These are phyloP conservation scores for Diplogasteroides magnus DNA, from an alignment of 1,140 invertebrate genomes.

Conservation along the genomic window DNA sequence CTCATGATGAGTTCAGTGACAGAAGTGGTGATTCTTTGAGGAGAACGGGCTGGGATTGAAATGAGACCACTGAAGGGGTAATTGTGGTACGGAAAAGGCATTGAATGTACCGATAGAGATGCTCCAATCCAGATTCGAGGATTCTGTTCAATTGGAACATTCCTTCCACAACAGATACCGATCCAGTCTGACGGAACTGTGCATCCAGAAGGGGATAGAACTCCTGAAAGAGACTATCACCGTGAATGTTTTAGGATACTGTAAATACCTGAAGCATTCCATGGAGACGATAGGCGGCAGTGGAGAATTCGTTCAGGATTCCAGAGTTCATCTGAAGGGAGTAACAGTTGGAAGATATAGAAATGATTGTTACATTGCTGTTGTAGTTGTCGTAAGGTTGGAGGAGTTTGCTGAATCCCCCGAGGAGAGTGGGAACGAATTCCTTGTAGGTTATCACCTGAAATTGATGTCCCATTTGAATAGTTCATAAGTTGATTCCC, in stretches of 20 bases:
- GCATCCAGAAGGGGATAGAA: slow-evolving; percentile 27
- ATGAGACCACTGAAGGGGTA: slow-evolving; percentile 34
- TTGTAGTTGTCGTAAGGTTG: slow-evolving; percentile 40
- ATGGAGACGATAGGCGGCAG: slow-evolving; percentile 34
- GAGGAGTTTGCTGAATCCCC: slow-evolving; percentile 51
- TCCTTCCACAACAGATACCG: slow-evolving; percentile 12
- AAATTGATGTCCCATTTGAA: neutral
- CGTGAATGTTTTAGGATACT: no score
- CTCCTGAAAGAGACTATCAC: slow-evolving; percentile 13
- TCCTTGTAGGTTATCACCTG: slow-evolving; percentile 70
- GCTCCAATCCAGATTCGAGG: slow-evolving; percentile 25
- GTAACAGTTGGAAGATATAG: neutral
- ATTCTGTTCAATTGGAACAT: slow-evolving; percentile 9
- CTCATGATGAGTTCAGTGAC: slow-evolving; percentile 31
- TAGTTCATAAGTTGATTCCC: no score
- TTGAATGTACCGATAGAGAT: neutral
- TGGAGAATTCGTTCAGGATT: slow-evolving; percentile 32
- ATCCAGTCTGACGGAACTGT: slow-evolving; percentile 22
- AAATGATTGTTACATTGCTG: neutral
- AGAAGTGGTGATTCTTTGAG: slow-evolving; percentile 33
- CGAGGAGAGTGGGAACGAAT: slow-evolving; percentile 74
- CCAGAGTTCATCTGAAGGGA: slow-evolving; percentile 24
- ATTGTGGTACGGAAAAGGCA: no score
- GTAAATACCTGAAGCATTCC: slow-evolving; percentile 32
- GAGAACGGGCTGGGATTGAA: slow-evolving; percentile 16